Evolutionary conservation across 1,140 invertebrate species (phyloP), one percentile per base, ranked within the genome.

Genomic region (Bathynomus jamesi): DNA sequence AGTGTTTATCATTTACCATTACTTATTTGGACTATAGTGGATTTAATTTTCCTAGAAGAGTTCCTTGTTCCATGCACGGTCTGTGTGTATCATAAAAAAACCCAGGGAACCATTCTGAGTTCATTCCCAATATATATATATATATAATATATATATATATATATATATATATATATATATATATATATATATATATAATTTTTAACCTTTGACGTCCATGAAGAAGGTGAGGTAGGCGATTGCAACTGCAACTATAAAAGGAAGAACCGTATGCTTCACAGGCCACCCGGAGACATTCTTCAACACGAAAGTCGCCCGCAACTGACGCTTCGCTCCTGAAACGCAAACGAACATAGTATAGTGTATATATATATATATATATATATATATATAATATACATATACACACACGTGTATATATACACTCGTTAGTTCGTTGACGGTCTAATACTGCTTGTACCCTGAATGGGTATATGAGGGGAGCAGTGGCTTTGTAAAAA

Each of bases 91-190:
- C n/a, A n/a, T n/a, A n/a, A n/a, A n/a, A n/a, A n/a, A n/a, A n/a
- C n/a, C n/a, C n/a, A n/a, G n/a, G n/a, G n/a, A n/a, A n/a, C n/a
- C n/a, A n/a, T n/a, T n/a, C n/a, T n/a, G n/a, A n/a, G n/a, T n/a
- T n/a, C n/a, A n/a, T n/a, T n/a, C n/a, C n/a, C n/a, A n/a, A n/a
- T 53, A 53, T 5, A 53, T 53, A 53, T 53, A 53, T 53, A 53
- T 53, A 53, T 53, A 53, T 53, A 53, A 3, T 17, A 17, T 7
- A 53, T 53, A 53, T 53, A 53, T 53, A 2, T 17, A 17, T n/a
- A 53, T 53, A 53, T 53, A 53, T 53, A 53, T 53, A 53, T 53
- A 53, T 53, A 53, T 53, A 53, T 53, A 53, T 53, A 53, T 53
- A 53, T 53, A 2, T 1, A 53, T 2, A 17, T 17, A 3, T 17